Percentiles rank a stretch among this genome's conserved stretches.
Evolutionary conservation across 2,888 invertebrate genomes (phyloP).

Genomic region (Heliconius cydno): DNA sequence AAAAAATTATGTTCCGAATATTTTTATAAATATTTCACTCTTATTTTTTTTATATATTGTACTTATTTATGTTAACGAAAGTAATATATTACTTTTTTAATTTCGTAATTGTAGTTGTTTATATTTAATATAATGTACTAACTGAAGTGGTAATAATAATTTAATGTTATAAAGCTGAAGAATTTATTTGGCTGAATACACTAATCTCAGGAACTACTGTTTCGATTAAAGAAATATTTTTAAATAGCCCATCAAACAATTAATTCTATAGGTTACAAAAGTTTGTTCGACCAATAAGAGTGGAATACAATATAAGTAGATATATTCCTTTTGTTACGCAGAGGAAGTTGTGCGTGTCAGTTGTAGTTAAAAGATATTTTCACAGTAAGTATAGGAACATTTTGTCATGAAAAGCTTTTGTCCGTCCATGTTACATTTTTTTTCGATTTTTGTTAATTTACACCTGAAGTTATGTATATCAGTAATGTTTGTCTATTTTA

Average conservation of each 20-base stretch:
- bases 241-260: neutral
- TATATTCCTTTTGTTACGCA: neutral
- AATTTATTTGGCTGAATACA: neutral
- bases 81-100: neutral
- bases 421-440: slow-evolving; percentile 20
- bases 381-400: neutral
- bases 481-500: neutral
- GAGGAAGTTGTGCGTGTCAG: neutral
- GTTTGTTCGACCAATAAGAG: neutral
- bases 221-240: neutral
- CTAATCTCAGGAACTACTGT: neutral
- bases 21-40: neutral
- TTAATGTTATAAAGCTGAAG: neutral
- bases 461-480: neutral
- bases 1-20: too few relatives aligned
- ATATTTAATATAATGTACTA: neutral
- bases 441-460: neutral
- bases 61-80: neutral
- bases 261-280: neutral
- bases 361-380: neutral
- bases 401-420: slow-evolving; percentile 10
- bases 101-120: neutral
- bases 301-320: neutral
- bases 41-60: neutral
- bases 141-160: neutral